Conservation (phyloP, 2,797 vertebrate genomes). For the Gambusia yucatana region DNA sequence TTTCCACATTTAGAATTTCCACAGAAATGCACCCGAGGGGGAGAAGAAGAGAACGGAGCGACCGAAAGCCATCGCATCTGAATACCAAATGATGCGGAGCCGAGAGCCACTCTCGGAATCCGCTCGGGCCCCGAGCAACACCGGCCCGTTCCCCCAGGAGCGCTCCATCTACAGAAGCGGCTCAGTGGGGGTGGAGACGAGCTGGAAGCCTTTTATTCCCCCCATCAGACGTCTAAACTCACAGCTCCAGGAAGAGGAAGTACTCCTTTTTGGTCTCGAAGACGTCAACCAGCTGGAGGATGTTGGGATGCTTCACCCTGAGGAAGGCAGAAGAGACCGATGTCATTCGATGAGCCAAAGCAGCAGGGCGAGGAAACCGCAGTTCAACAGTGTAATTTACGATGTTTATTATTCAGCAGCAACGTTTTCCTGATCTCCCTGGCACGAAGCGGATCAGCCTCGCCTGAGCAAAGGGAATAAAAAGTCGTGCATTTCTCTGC, state of each 20-base stretch:
- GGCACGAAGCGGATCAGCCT: too few species aligned
- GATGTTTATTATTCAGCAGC: background rate
- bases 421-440: too few species aligned
- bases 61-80: conserved; percentile 56
- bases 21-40: conserved; percentile 23
- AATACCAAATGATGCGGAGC: conserved; percentile 66
- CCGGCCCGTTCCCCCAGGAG: conserved; percentile 56
- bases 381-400: background rate
- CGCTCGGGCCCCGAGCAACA: conserved; percentile 53
- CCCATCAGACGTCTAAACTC: conserved; percentile 75
- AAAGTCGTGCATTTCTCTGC: background rate
- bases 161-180: conserved; percentile 50
- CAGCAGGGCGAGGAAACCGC: background rate
- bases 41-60: conserved; percentile 48
- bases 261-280: conserved; percentile 98
- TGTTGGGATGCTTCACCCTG: conserved; percentile 98
- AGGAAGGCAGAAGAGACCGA: conserved; percentile 32
- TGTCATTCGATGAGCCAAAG: conserved; percentile 6
- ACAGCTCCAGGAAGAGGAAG: conserved; percentile 99
- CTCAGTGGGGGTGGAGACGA: conserved; percentile 30
- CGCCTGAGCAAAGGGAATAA: background rate
- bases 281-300: conserved; percentile 96
- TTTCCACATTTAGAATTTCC: conserved; percentile 44
- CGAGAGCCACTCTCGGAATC: conserved; percentile 56
- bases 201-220: conserved; percentile 13